A percentile compares a stretch with the other conserved stretches of the same genome.
Conservation (phyloP, 2,113 vertebrate species). For the Sigmodon hispidus region DNA sequence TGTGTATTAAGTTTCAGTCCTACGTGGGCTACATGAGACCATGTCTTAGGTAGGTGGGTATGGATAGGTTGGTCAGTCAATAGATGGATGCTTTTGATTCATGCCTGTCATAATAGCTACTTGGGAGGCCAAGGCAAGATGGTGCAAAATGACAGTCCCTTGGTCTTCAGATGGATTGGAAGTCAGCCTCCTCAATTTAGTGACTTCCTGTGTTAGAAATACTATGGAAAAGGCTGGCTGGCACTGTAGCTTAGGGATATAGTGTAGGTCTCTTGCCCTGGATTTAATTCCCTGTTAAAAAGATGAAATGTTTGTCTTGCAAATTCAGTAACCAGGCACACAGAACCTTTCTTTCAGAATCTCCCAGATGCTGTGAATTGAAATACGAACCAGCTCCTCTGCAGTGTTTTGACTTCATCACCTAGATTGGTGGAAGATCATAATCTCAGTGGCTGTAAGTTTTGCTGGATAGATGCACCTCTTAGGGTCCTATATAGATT, state of each 20-base stretch:
- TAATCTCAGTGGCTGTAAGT: not conserved
- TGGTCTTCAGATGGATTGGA: not conserved
- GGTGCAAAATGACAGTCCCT: not conserved
- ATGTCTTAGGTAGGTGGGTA: too few relatives aligned
- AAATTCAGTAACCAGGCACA: not conserved
- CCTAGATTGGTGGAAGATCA: conserved; percentile 23
- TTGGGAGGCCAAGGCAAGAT: not conserved
- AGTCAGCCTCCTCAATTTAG: not conserved
- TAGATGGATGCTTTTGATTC: not conserved
- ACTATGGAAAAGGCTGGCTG: too few relatives aligned
- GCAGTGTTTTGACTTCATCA: conserved; percentile 56
- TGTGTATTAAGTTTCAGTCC: not conserved
- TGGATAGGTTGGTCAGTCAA: not conserved
- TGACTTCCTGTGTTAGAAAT: not conserved
- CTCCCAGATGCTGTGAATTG: not conserved
- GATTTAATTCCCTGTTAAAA: not conserved
- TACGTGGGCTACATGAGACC: not conserved
- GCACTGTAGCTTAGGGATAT: too few relatives aligned
- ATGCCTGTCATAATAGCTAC: not conserved
- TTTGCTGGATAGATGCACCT: conserved; percentile 57
- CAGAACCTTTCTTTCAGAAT: not conserved
- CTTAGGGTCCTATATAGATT: conserved; percentile 35
- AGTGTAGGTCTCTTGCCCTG: not conserved
- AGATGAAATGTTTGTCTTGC: not conserved
- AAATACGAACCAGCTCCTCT: not conserved